Conservation (phyloP, 2,797 vertebrate genomes). For the Tadarida brasiliensis region DNA sequence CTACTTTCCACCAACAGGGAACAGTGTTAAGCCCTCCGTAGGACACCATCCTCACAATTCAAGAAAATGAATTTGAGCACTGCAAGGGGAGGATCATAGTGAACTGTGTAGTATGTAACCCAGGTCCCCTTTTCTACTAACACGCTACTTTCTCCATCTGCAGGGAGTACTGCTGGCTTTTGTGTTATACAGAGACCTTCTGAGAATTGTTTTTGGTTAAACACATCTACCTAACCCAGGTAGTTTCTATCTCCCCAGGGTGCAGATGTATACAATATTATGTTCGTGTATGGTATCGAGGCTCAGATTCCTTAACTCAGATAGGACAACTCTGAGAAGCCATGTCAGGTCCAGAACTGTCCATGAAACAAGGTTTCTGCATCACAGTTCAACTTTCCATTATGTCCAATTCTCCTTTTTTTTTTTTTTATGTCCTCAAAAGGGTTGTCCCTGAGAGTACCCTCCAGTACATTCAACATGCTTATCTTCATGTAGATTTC, state of each 20-base stretch:
- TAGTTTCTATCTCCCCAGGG: background rate
- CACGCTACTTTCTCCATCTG: background rate
- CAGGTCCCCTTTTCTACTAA: background rate
- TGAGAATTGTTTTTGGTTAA: background rate
- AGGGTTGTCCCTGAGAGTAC: rapidly evolving
- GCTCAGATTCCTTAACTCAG: background rate
- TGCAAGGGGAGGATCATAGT: background rate
- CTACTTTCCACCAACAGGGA: background rate
- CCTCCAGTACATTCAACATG: background rate
- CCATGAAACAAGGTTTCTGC: background rate
- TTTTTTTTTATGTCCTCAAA: background rate
- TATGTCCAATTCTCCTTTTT: background rate
- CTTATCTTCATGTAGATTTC: background rate
- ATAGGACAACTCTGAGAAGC: background rate
- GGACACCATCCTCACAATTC: background rate
- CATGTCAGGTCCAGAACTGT: background rate
- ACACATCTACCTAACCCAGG: background rate
- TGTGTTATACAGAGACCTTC: background rate
- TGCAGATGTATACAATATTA: background rate
- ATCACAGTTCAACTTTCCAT: background rate
- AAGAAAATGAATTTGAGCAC: background rate
- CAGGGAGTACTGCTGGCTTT: background rate
- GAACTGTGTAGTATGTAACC: rapidly evolving
- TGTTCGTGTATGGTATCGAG: background rate
- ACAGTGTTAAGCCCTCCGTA: background rate